These are phyloP conservation scores for Andrena haemorrhoa DNA, from an alignment of 2,888 invertebrate genomes.

Conservation along the genomic window DNA sequence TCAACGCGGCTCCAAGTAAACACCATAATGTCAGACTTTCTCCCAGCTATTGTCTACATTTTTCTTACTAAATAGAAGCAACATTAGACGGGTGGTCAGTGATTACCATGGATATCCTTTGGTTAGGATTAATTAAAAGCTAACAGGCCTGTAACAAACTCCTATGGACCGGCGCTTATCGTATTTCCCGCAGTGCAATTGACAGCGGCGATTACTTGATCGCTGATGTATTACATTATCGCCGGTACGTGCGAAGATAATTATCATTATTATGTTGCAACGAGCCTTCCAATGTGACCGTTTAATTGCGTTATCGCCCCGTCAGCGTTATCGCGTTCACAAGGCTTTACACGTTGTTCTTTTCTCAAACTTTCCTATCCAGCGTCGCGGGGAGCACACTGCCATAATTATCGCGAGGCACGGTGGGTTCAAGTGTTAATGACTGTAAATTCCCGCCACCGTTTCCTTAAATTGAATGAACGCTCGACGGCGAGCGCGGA, in stretches of 20 bases:
- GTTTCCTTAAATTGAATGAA: conserved; percentile 32
- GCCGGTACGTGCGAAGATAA: conserved; percentile 21
- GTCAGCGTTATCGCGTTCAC: neutral
- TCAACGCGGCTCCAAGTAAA: too few species aligned
- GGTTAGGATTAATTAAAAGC: neutral
- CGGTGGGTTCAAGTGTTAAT: conserved; percentile 32
- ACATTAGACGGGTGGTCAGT: neutral
- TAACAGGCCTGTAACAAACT: neutral
- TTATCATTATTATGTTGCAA: neutral
- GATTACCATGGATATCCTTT: neutral
- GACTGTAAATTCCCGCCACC: conserved; percentile 8
- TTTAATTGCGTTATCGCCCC: neutral
- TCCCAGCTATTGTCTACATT: too few species aligned
- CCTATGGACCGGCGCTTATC: neutral
- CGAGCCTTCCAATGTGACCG: neutral
- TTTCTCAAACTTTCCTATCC: neutral
- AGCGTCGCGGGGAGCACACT: neutral
- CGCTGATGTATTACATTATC: conserved; percentile 5
- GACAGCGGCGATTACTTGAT: neutral
- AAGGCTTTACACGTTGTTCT: neutral
- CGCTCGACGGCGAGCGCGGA: neutral
- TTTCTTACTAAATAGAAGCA: too few species aligned
- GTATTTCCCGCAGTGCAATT: neutral
- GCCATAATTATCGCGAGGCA: neutral
- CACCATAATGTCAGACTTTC: too few species aligned